phyloP scores from a whole-genome alignment of 2,888 invertebrate genomes.

The Serripes groenlandicus region DNA sequence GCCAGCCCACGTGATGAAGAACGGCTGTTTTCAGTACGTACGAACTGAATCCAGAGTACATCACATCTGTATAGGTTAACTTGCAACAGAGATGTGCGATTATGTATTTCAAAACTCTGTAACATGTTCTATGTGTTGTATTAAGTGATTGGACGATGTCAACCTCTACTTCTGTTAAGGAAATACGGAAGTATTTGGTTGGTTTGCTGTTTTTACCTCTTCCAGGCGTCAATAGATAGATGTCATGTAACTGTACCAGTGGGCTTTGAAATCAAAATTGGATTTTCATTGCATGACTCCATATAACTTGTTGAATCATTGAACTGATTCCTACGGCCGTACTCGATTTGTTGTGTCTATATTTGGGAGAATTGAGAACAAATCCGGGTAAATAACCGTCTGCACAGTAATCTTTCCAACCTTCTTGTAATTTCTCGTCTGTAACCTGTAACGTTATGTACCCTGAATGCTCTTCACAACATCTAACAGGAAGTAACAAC shows the following conservation, averaged over 20 bases:
- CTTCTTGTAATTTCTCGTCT: not conserved
- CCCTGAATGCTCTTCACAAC: not conserved
- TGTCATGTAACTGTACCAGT: not conserved
- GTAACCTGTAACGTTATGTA: not conserved
- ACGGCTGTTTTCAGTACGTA: constrained; percentile 1
- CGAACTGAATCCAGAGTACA: not conserved
- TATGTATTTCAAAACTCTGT: constrained; percentile 6
- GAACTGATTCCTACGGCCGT: not conserved
- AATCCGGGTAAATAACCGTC: not conserved
- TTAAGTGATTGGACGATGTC: not conserved
- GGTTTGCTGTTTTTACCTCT: not conserved
- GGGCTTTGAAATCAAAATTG: not conserved
- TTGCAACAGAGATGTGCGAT: not conserved
- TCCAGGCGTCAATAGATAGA: not conserved
- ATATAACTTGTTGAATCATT: not conserved
- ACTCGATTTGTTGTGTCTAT: not conserved
- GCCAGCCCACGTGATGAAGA: not conserved
- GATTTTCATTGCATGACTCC: not conserved
- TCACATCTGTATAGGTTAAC: not conserved
- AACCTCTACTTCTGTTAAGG: not conserved
- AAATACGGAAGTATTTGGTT: constrained; percentile 2
- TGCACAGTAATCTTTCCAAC: not conserved
- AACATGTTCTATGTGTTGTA: not conserved
- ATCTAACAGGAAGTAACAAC: not conserved
- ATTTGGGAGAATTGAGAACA: not conserved